phyloP scores from a whole-genome alignment of 2,113 vertebrate genomes.

The Ameiurus melas region DNA sequence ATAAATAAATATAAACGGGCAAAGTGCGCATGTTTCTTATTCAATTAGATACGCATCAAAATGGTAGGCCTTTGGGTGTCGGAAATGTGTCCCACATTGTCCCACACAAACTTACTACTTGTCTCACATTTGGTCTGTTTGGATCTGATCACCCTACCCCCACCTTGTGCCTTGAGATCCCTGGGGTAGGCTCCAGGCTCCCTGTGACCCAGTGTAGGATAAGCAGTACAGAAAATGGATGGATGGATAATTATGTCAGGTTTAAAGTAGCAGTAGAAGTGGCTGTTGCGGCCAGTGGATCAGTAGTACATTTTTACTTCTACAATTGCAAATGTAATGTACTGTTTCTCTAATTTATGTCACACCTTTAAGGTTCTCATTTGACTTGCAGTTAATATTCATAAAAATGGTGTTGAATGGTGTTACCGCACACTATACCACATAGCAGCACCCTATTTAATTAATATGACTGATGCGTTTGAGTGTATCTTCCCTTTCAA shows the following conservation, averaged over 20 bases:
- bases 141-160: too few species aligned
- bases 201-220: too few species aligned
- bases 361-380: background rate
- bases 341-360: background rate
- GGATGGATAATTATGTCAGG: background rate
- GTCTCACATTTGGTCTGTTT: too few species aligned
- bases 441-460: background rate
- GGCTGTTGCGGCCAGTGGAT: background rate
- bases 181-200: too few species aligned
- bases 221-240: too few species aligned
- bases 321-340: background rate
- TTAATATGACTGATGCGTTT: background rate
- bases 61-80: too few species aligned
- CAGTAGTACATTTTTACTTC: background rate
- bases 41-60: too few species aligned
- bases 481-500: background rate
- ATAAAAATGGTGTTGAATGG: background rate
- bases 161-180: too few species aligned
- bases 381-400: background rate
- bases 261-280: background rate
- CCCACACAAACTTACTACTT: too few species aligned
- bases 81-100: too few species aligned
- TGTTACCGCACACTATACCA: background rate
- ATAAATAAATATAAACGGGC: too few species aligned
- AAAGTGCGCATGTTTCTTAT: too few species aligned